Percentiles rank a stretch among this genome's conserved stretches.
phyloP scores from a whole-genome alignment of 1,140 invertebrate species.

The Phenacoccus solenopsis region DNA sequence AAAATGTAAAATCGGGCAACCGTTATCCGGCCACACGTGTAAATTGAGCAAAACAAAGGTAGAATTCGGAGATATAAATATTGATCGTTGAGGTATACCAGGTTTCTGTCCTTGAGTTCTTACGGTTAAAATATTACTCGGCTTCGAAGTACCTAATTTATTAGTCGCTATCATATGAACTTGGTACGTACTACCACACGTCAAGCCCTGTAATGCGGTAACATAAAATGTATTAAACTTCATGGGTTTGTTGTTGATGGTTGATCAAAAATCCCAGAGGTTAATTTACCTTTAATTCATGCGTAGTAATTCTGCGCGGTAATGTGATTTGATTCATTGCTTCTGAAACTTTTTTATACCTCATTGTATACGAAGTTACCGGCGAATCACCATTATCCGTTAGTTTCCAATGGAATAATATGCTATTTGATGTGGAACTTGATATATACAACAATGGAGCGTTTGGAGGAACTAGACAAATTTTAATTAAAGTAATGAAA shows the following conservation, averaged over 20 bases:
- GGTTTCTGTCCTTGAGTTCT: constrained; percentile 58
- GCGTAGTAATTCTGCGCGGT: constrained; percentile 46
- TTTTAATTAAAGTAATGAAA: constrained; percentile 8
- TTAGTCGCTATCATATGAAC: constrained; percentile 56
- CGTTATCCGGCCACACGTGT: constrained; percentile 63
- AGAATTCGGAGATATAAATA: constrained; percentile 52
- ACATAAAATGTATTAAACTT: neutral
- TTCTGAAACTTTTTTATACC: constrained; percentile 48
- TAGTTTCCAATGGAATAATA: constrained; percentile 56
- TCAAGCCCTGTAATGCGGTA: constrained; percentile 40
- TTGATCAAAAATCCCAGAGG: neutral
- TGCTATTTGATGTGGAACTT: constrained; percentile 53
- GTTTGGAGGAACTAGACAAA: constrained; percentile 44
- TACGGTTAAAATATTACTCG: constrained; percentile 52
- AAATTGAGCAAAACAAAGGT: constrained; percentile 57
- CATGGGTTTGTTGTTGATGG: neutral
- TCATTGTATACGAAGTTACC: constrained; percentile 50
- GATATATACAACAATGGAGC: constrained; percentile 56
- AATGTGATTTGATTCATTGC: constrained; percentile 47
- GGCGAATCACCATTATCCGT: constrained; percentile 53
- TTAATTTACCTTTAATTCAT: constrained; percentile 46
- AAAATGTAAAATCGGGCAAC: constrained; percentile 63
- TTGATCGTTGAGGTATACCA: constrained; percentile 46
- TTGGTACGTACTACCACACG: constrained; percentile 61
- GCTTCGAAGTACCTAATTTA: constrained; percentile 54